Evolutionary conservation across 2,113 vertebrate species (phyloP).

Genomic region (Mohoua ochrocephala): DNA sequence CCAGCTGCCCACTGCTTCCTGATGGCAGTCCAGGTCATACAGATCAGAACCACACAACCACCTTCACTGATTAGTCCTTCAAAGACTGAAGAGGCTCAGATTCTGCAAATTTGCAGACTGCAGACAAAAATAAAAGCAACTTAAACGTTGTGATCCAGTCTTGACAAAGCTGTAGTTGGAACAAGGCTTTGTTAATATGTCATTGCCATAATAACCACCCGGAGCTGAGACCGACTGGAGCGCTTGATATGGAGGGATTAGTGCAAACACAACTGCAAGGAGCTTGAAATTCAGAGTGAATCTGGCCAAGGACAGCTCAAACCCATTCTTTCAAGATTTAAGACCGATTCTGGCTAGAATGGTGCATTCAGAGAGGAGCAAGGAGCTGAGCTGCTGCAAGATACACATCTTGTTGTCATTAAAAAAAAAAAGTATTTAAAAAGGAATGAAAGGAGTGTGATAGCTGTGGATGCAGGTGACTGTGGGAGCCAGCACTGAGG

Average conservation of each 20-base stretch:
- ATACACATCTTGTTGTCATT: neutral
- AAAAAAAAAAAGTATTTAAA: neutral
- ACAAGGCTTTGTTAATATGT: neutral
- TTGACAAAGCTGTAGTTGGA: neutral
- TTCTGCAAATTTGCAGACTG: neutral
- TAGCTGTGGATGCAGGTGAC: neutral
- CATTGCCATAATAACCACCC: neutral
- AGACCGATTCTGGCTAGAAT: neutral
- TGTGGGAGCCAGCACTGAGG: neutral
- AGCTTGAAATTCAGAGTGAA: neutral
- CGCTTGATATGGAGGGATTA: neutral
- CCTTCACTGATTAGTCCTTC: neutral
- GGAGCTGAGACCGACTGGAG: neutral
- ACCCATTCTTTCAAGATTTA: neutral
- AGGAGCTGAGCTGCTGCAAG: neutral
- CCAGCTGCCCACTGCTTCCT: neutral
- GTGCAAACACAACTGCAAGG: neutral
- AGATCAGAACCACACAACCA: neutral
- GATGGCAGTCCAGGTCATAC: neutral
- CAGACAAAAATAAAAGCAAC: neutral
- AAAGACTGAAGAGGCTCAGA: neutral
- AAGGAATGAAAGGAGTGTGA: neutral
- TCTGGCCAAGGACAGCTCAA: neutral
- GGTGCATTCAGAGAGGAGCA: neutral
- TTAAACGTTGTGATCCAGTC: neutral